Evolutionary conservation across 1,140 invertebrate species (phyloP), one percentile per base, ranked within the genome.

Genomic region (Lysiphlebus fabarum): DNA sequence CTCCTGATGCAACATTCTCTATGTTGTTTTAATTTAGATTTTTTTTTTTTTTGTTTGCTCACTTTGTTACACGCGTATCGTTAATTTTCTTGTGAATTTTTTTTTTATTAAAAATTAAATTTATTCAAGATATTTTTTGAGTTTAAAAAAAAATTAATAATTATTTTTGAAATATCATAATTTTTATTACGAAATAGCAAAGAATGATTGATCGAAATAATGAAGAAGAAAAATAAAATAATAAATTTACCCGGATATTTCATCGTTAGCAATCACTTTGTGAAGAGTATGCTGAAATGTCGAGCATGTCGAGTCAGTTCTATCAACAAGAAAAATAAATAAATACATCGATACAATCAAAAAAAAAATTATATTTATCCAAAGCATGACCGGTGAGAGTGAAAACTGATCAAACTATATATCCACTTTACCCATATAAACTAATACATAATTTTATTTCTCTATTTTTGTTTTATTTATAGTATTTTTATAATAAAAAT

Each of bases 241-340:
- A 58, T 40, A 58, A 48, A 43, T 58, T 62, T 55, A 62, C 60
- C 60, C 56, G 60, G 60, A 62, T 62, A 56, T 49, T 42, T 58
- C 53, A 49, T 33, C 26, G 33, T 5, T 11, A 34, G 8, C 17
- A 26, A 26, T 26, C 17, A 43, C 42, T 43, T 10, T 12, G 11
- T 12, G 53, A 57, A 56, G 50, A 58, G 45, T 56, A 33, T 49
- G 42, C 53, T 59, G 53, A 62, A 62, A 62, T 58, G 56, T 62
- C 61, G 59, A 61, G 42, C 53, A 56, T 36, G 38, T 26, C 40
- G 51, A 45, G 40, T 26, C 17, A 41, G 36, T 34, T 9, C 12
- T 9, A 36, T 4, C 12, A 8, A 5, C 8, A 38, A 48, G 33
- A 33, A 42, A 43, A 37, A 42, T 33, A 53, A 45, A 54, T 44